phyloP scores from a whole-genome alignment of 2,888 invertebrate genomes.

The Heliconius erato region DNA sequence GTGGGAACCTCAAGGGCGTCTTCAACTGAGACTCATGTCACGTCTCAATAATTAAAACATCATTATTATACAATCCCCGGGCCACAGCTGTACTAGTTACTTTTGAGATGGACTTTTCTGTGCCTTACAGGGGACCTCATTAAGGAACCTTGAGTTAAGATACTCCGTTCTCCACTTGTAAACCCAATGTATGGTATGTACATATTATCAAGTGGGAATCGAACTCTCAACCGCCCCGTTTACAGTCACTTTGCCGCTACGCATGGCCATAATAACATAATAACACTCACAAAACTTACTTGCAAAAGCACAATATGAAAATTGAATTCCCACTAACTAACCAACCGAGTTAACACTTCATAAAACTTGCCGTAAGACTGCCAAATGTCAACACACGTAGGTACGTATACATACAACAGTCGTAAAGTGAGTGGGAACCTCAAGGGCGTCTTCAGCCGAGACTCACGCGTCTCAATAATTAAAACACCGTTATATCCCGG shows the following conservation, averaged over 20 bases:
- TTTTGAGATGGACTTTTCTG: too few relatives aligned
- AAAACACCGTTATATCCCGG: constrained; percentile 55
- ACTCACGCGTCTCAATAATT: constrained; percentile 57
- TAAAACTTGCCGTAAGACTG: constrained; percentile 12
- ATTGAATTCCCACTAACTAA: not conserved
- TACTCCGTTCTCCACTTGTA: too few relatives aligned
- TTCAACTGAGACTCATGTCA: constrained; percentile 44
- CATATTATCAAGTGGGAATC: too few relatives aligned
- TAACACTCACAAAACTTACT: not conserved
- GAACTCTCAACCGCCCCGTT: too few relatives aligned
- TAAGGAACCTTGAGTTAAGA: too few relatives aligned
- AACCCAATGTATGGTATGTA: too few relatives aligned
- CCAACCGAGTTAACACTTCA: constrained; percentile 33
- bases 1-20: constrained; percentile 43
- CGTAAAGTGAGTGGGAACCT: constrained; percentile 43
- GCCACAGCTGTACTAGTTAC: constrained; percentile 65
- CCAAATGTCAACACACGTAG: constrained; percentile 35
- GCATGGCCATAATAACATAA: too few relatives aligned
- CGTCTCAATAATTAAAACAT: constrained; percentile 60
- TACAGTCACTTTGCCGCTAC: too few relatives aligned
- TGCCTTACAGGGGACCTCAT: too few relatives aligned
- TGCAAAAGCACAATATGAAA: not conserved
- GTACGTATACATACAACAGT: too few relatives aligned
- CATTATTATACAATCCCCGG: constrained; percentile 56
- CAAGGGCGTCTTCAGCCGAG: constrained; percentile 48